Evolutionary conservation across 1,140 invertebrate species (phyloP).

Genomic region (Daktulosphaira vitifoliae): DNA sequence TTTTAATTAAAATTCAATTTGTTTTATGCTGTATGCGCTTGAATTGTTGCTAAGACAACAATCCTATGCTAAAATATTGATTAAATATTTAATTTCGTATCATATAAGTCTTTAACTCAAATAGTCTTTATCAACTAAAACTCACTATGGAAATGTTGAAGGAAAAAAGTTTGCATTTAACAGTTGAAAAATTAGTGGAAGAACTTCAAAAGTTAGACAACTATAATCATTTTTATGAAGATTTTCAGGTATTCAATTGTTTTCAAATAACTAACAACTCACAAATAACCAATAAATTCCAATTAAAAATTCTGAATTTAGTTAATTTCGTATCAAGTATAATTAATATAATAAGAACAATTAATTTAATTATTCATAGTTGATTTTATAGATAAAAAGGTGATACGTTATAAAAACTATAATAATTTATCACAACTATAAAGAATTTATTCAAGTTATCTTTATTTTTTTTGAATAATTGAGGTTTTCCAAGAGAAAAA

Average conservation of each 20-base stretch:
- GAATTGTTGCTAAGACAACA: too few species aligned
- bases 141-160: conserved; percentile 49
- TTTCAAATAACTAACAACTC: background rate
- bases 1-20: too few species aligned
- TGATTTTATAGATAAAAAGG: background rate
- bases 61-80: too few species aligned
- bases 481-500: too few species aligned
- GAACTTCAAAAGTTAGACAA: conserved; percentile 55
- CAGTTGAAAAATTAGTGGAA: conserved; percentile 53
- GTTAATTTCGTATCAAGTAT: background rate
- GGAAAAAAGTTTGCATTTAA: conserved; percentile 51
- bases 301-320: conserved; percentile 1
- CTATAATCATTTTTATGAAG: conserved; percentile 54
- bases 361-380: background rate
- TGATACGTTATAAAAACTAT: too few species aligned
- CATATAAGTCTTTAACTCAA: too few species aligned
- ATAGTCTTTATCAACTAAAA: too few species aligned
- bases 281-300: too few species aligned
- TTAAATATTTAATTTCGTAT: too few species aligned
- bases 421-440: conserved; percentile 9
- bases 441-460: too few species aligned
- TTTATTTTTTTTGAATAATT: too few species aligned
- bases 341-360: background rate
- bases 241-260: conserved; percentile 49
- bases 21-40: too few species aligned